Base-by-base conservation (phyloP, 2,113 vertebrate species). In the Sander vitreus region DNA sequence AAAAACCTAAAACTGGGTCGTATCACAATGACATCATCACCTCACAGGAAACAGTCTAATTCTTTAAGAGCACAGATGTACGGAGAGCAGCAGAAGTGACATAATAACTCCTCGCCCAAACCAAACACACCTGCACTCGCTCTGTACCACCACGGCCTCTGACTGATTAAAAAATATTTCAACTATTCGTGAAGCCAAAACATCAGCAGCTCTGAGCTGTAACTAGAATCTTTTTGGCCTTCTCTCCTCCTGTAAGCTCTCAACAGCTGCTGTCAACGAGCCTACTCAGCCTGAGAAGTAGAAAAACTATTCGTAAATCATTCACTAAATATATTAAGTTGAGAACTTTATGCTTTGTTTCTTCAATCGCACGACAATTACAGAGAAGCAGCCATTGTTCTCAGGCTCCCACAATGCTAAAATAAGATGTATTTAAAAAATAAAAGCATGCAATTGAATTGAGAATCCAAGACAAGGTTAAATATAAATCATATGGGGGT, bases 11-110 rank as follows among this genome's bases (percentile, higher is more conserved):
- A 70, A 33, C 73, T 64, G 25, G 54, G 63, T 33, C 5, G 58
- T 85, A 84, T 85, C 84, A 48, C 73, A 3, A 83, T 91, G 92
- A 94, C 90, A 91, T 94, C 92, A 93, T 80, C 67, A 87, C 18
- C 71, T 79, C 64, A 63, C 88, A 91, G 88, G 91, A 93, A 91
- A 83, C 23, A 27, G 60, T 89, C 39, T 84, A 66, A 90, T 91
- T 87, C 83, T 83, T 86, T 64, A 59, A 58, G 57, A 72, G 74
- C 33, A 70, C 86, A 87, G 89, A 85, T 85, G 76, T 80, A 85
- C 43, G 43, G 53, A 60, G 80, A 68, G 77, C 78, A 45, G 83
- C 63, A 54, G 9, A 39, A 39, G 66, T 90, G 89, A 90, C 85
- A 85, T 92, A 18, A 86, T 78, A 60, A 77, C 66, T 80, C 74